Evolutionary conservation across 2,888 invertebrate genomes (phyloP).

Genomic region (Drosophila pseudotakahashii): DNA sequence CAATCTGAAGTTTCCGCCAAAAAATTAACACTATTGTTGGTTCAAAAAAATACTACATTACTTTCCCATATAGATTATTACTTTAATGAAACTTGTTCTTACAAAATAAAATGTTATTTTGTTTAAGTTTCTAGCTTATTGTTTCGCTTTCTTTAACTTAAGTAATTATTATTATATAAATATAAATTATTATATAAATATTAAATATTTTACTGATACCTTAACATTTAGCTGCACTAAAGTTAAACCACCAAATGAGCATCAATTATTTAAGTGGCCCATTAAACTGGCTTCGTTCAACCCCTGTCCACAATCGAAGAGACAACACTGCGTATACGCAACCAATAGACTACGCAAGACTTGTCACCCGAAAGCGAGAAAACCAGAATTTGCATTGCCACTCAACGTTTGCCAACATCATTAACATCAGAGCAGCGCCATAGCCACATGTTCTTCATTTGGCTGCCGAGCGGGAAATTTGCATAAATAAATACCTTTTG

Average conservation of each 20-base stretch:
- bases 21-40: slow-evolving; percentile 32
- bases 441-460: slow-evolving; percentile 56
- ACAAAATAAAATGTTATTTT: too few species aligned
- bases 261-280: slow-evolving; percentile 51
- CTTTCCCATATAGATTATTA: too few species aligned
- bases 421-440: slow-evolving; percentile 30
- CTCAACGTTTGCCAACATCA: slow-evolving; percentile 36
- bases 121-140: too few species aligned
- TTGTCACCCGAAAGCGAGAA: slow-evolving; percentile 8
- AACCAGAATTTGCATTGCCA: slow-evolving; percentile 39
- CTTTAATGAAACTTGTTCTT: too few species aligned
- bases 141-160: too few species aligned
- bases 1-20: slow-evolving; percentile 37
- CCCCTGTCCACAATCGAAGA: background rate
- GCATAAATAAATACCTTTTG: slow-evolving; percentile 67
- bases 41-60: too few species aligned
- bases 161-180: too few species aligned
- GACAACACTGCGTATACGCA: slow-evolving; percentile 54
- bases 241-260: slow-evolving; percentile 58
- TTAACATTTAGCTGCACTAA: slow-evolving; percentile 7
- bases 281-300: slow-evolving; percentile 7
- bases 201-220: too few species aligned
- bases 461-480: slow-evolving; percentile 56
- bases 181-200: too few species aligned
- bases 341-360: slow-evolving; percentile 21